These are phyloP conservation scores for Bombylius discolor DNA, from an alignment of 2,888 invertebrate genomes.

Conservation along the genomic window DNA sequence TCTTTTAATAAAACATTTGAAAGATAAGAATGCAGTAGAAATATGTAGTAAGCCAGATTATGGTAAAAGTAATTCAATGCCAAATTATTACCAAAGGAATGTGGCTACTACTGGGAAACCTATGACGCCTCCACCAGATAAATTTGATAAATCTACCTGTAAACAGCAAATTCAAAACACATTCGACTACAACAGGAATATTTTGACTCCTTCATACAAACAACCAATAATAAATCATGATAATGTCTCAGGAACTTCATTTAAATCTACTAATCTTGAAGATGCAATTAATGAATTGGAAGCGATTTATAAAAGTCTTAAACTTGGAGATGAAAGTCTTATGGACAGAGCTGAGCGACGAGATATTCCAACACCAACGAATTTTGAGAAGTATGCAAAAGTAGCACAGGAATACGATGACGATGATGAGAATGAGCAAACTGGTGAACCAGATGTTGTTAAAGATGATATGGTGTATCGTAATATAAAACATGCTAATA, in stretches of 20 bases:
- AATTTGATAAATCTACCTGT: conserved; percentile 28
- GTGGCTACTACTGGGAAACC: background rate
- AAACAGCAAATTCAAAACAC: background rate
- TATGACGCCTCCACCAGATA: conserved; percentile 24
- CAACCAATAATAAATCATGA: conserved; percentile 30
- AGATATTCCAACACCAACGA: conserved; percentile 41
- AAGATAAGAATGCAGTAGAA: conserved; percentile 25
- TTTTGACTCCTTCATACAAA: conserved; percentile 23
- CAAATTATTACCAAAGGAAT: conserved; percentile 27
- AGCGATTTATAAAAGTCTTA: conserved; percentile 78
- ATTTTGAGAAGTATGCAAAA: conserved; percentile 37
- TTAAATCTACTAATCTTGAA: conserved; percentile 67
- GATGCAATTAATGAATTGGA: conserved; percentile 82
- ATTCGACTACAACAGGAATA: background rate
- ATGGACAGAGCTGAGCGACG: conserved; percentile 66
- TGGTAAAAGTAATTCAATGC: conserved; percentile 33
- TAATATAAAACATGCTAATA: conserved; percentile 65
- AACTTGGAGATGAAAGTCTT: conserved; percentile 71
- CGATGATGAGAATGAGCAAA: conserved; percentile 39
- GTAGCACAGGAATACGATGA: conserved; percentile 46
- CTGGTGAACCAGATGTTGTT: conserved; percentile 68
- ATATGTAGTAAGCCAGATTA: conserved; percentile 22
- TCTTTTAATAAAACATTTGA: conserved; percentile 28
- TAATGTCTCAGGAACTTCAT: conserved; percentile 13
- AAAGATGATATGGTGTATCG: conserved; percentile 75